These are phyloP conservation scores for Epizoanthus illoricatus DNA, from an alignment of 92 coral and sea anemone species.

Conservation along the genomic window DNA sequence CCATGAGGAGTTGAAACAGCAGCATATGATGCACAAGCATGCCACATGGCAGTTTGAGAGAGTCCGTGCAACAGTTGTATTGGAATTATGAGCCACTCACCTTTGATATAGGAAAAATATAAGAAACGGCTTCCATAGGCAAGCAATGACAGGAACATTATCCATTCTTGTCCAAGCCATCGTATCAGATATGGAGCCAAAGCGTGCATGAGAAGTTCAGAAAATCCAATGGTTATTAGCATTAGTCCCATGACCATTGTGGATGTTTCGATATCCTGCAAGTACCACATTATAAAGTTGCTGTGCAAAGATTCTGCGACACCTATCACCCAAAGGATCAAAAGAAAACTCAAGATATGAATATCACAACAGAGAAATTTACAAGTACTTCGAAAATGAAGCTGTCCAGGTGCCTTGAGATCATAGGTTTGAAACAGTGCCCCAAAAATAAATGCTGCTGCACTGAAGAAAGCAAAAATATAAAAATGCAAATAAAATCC, in stretches of 20 bases:
- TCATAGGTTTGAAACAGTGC: slow-evolving; percentile 66
- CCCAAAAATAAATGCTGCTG: slow-evolving; percentile 68
- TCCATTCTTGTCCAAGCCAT: slow-evolving; percentile 79
- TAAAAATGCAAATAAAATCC: slow-evolving; percentile 88
- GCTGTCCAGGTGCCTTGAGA: slow-evolving; percentile 67
- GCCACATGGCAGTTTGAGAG: slow-evolving; percentile 78
- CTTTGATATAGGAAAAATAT: slow-evolving; percentile 70
- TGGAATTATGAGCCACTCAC: slow-evolving; percentile 77
- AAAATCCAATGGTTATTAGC: slow-evolving; percentile 64
- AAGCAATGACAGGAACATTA: slow-evolving; percentile 72
- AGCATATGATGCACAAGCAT: slow-evolving; percentile 79
- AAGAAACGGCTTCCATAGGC: slow-evolving; percentile 82
- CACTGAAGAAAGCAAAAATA: slow-evolving; percentile 58
- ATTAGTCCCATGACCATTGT: slow-evolving; percentile 79
- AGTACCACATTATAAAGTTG: slow-evolving; percentile 95
- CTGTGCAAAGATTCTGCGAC: slow-evolving; percentile 86
- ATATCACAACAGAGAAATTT: slow-evolving; percentile 71
- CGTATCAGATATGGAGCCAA: slow-evolving; percentile 69
- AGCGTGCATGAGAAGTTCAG: slow-evolving; percentile 75
- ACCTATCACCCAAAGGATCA: slow-evolving; percentile 80
- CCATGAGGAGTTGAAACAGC: slow-evolving; percentile 82
- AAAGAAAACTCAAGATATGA: slow-evolving; percentile 66
- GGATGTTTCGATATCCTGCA: slow-evolving; percentile 84
- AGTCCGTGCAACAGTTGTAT: slow-evolving; percentile 83
- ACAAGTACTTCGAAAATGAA: slow-evolving; percentile 69